Conservation (phyloP, 2,888 invertebrate genomes). For the Muscina levida region DNA sequence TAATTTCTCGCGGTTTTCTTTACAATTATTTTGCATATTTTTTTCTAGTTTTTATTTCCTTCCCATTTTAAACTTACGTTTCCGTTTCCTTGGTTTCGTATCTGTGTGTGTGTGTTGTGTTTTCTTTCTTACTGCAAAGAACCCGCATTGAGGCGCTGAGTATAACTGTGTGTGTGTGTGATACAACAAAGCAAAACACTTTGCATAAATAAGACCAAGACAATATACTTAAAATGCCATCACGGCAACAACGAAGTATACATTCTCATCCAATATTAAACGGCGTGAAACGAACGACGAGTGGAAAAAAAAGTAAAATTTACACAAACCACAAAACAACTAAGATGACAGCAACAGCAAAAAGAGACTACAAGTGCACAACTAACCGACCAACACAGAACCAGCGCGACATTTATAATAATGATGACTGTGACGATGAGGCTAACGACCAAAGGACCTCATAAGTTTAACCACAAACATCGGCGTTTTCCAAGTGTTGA, state of each 20-base stretch:
- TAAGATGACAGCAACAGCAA: conserved; percentile 42
- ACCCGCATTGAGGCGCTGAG: conserved; percentile 1
- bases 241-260: conserved; percentile 17
- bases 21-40: conserved; percentile 10
- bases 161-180: conserved; percentile 3
- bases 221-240: conserved; percentile 64
- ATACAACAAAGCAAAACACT: conserved; percentile 66
- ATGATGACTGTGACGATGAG: conserved; percentile 38
- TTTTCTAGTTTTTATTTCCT: conserved; percentile 35
- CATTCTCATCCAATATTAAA: conserved; percentile 39
- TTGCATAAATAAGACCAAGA: conserved; percentile 68
- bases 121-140: conserved; percentile 1
- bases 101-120: too few relatives aligned
- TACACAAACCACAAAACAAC: conserved; percentile 60
- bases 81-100: conserved; percentile 41
- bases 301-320: conserved; percentile 55
- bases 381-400: conserved; percentile 47
- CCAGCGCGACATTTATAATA: conserved; percentile 31
- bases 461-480: conserved; percentile 63
- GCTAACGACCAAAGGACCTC: conserved; percentile 33
- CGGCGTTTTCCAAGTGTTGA: conserved; percentile 54
- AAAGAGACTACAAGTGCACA: too few relatives aligned
- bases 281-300: conserved; percentile 41
- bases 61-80: conserved; percentile 45
- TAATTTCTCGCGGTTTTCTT: too few relatives aligned